Conservation (phyloP, 2,888 invertebrate species). For the Doris montereyensis region DNA sequence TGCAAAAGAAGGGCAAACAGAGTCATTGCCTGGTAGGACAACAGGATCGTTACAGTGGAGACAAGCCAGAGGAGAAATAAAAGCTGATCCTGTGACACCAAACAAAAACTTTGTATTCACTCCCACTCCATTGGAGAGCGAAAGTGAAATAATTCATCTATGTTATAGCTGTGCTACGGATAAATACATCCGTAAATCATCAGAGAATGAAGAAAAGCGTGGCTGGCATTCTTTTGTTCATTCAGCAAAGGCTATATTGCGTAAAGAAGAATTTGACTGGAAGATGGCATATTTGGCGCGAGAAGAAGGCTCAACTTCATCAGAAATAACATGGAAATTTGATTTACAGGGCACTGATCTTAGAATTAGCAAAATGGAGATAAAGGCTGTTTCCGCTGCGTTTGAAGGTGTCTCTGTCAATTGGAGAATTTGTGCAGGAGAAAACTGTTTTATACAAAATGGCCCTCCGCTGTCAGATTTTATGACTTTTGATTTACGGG, state of each 20-base stretch:
- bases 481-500: slow-evolving; percentile 54
- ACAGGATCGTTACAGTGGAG: slow-evolving; percentile 91
- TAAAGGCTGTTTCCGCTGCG: slow-evolving; percentile 57
- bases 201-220: slow-evolving; percentile 47
- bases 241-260: slow-evolving; percentile 78
- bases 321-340: slow-evolving; percentile 82
- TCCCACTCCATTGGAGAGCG: slow-evolving; percentile 66
- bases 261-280: slow-evolving; percentile 95
- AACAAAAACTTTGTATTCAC: slow-evolving; percentile 53
- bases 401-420: slow-evolving; percentile 72
- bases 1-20: slow-evolving; percentile 72
- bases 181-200: slow-evolving; percentile 75
- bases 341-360: slow-evolving; percentile 69
- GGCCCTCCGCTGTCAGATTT: slow-evolving; percentile 50
- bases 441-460: slow-evolving; percentile 45
- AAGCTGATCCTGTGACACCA: not conserved
- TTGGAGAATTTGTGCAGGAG: slow-evolving; percentile 60
- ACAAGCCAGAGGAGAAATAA: slow-evolving; percentile 83
- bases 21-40: slow-evolving; percentile 82
- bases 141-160: slow-evolving; percentile 67
- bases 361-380: slow-evolving; percentile 56
- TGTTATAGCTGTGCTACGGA: slow-evolving; percentile 77
- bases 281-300: slow-evolving; percentile 90
- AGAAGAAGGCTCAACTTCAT: slow-evolving; percentile 73
- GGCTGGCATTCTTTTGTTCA: slow-evolving; percentile 83